Evolutionary conservation across 1,140 invertebrate genomes (phyloP), one percentile per base, ranked within the genome.

Genomic region (Drosophila orena): DNA sequence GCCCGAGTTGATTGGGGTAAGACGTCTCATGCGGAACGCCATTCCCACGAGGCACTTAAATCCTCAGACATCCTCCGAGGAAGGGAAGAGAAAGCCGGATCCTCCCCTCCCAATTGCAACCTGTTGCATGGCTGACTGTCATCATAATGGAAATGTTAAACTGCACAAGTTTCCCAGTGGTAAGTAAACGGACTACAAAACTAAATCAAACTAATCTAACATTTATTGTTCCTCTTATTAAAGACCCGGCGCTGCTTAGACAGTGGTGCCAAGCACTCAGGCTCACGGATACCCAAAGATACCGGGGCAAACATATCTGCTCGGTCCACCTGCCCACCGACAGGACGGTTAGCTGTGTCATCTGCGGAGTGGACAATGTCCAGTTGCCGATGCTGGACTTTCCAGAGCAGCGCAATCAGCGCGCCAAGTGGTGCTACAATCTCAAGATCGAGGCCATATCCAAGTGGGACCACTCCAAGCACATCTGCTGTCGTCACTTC

Each of bases 381-480:
- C 72, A 78, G 59, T 50, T 80, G 50, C 84, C 85, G 11, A 43
- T 90, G 49, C 69, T 89, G 2, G 44, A 71, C 20, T 90, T 89
- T 40, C 84, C 84, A 7, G 79, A 74, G 22, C 64, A 80, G 46
- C 84, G 85, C 34, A 89, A 89, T 47, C 62, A 77, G 52, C 73
- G 84, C 2, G 62, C 81, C 30, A 90, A 90, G 49, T 90, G 85
- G 85, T 90, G 85, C 57, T 72, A 90, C 24, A 90, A 90, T 75
- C 74, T 90, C 4, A 81, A 90, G 69, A 90, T 90, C 42, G 86
- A 81, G 7, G 30, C 77, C 30, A 68, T 89, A 47, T 53, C 84
- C n/a, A 89, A 89, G 42, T 84, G 85, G 85, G 85, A 89, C 35
- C 72, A 52, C 50, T 74, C 77, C 8, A 77, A 80, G 43, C 80